These are phyloP conservation scores for Pseudotriccus pelzelni DNA, from an alignment of 2,797 vertebrate species.

Conservation along the genomic window DNA sequence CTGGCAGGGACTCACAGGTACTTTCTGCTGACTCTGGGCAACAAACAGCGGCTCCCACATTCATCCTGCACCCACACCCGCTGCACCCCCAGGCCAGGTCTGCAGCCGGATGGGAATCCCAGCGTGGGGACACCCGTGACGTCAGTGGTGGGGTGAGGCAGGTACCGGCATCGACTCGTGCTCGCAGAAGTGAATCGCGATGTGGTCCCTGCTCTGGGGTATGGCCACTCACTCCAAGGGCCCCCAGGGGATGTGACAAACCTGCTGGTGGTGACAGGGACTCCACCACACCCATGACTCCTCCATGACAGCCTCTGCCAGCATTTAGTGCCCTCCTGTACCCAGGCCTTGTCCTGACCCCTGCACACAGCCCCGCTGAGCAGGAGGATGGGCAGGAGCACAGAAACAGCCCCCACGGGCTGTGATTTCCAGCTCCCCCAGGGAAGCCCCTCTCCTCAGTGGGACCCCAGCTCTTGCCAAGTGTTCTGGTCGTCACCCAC, in stretches of 20 bases:
- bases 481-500: neutral
- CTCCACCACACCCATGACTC: neutral
- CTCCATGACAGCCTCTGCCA: neutral
- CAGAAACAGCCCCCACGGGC: neutral
- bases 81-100: neutral
- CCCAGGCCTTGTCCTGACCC: neutral
- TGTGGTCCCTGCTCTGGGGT: neutral
- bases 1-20: neutral
- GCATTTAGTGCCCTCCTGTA: neutral
- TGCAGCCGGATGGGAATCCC: neutral
- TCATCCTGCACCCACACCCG: neutral
- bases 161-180: accelerated
- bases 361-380: accelerated
- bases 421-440: neutral
- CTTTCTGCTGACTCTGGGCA: neutral
- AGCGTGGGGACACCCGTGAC: neutral
- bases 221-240: accelerated
- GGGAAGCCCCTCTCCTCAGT: neutral
- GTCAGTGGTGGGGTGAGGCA: neutral
- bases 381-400: neutral
- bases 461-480: neutral
- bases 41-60: neutral
- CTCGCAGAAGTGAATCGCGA: accelerated
- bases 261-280: neutral
- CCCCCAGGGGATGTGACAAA: neutral